These are phyloP conservation scores for Lasius platythorax DNA, from an alignment of 2,888 invertebrate species.

Conservation along the genomic window DNA sequence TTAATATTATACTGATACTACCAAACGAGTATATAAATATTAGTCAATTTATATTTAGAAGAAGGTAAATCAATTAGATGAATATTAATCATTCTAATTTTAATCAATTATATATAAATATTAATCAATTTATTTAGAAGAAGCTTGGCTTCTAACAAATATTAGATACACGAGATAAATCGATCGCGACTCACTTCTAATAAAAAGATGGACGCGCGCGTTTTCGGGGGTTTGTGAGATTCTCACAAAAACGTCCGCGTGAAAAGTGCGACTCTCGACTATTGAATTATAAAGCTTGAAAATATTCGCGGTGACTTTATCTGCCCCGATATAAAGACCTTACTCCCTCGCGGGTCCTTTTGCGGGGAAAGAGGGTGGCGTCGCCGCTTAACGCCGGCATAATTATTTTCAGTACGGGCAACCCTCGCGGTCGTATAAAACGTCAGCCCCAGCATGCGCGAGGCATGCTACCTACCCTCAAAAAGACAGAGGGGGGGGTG, in stretches of 20 bases:
- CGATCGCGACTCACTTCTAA: not conserved
- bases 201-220: not conserved
- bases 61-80: too few species aligned
- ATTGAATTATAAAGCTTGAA: conserved; percentile 26
- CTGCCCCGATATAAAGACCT: conserved; percentile 44
- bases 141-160: not conserved
- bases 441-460: conserved; percentile 64
- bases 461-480: not conserved
- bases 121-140: not conserved
- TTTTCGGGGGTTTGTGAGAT: not conserved
- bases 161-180: not conserved
- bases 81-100: too few species aligned
- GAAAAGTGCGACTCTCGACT: conserved; percentile 19
- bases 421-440: conserved; percentile 66
- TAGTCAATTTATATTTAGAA: too few species aligned
- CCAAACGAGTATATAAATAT: too few species aligned
- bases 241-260: not conserved
- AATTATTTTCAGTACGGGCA: conserved; percentile 69
- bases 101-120: not conserved
- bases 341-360: conserved; percentile 15
- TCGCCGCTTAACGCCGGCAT: conserved; percentile 50
- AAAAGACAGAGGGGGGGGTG: not conserved
- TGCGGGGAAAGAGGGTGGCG: not conserved
- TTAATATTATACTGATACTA: not conserved
- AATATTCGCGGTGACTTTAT: conserved; percentile 42